Evolutionary conservation across 2,888 invertebrate genomes (phyloP), one percentile per base, ranked within the genome.

Genomic region (Torymus tubicola): DNA sequence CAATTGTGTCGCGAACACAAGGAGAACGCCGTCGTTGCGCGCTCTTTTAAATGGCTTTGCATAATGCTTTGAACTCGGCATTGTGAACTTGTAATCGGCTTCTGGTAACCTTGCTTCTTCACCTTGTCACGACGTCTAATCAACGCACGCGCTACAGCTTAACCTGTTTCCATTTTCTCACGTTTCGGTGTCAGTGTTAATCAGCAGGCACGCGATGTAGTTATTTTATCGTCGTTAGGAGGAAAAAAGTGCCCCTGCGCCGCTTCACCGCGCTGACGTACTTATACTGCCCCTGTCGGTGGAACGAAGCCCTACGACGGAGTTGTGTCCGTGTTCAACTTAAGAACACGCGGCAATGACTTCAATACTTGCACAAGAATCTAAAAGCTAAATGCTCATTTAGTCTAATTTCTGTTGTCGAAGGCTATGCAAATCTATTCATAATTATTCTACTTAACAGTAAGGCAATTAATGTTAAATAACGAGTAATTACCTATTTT

Each of bases 51-150:
- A 18, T 68, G 50, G 74, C 69, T 80, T 74, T 42, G 24, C 69
- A 60, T 64, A 74, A 78, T 60, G 42, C 73, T 74, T 8, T 63
- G 73, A 74, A 73, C 78, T 61, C 78, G 57, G 53, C 73, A 68
- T 72, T 73, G 72, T 68, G 60, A 61, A 74, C 79, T 71, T 63
- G 53, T 76, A 81, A 81, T 81, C 80, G 72, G 72, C 75, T 80
- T 75, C 75, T 70, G 52, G 58, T 65, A 70, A 67, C 70, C 65
- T 80, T 72, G 61, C 68, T 81, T 77, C 71, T 81, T 81, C 72
- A 81, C 72, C 76, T 81, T 76, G 80, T 77, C 67, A 76, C 67
- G 76, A 16, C 57, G 72, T 61, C 71, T 50, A 69, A 75, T 80
- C 69, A 79, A 21, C 24, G 21, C 21, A 55, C 14, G 13, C 55